Evolutionary conservation across 2,113 vertebrate genomes (phyloP), one percentile per base, ranked within the genome.

Genomic region (Sula dactylatra): DNA sequence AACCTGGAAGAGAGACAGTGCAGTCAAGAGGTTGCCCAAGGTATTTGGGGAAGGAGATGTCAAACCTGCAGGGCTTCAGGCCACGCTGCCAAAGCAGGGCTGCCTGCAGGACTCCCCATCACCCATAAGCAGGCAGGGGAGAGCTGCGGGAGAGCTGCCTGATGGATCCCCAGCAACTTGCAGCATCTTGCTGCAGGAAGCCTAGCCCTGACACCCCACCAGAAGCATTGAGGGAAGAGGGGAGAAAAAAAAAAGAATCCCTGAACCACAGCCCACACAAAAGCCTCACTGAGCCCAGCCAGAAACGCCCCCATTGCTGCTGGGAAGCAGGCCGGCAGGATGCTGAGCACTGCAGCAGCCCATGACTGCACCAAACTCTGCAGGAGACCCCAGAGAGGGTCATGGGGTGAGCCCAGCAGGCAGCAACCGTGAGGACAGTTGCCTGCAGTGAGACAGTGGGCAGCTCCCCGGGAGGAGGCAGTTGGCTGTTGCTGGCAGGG

Each of bases 401-500:
- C 12, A 25, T 4, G 10, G 27, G 54, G 4, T 54, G 47, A 88
- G 4, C 22, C 38, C 65, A 69, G 38, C 27, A 24, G 45, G 50
- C 20, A 55, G 58, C 1, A 4, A 26, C 67, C 0, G 0, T 16
- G 38, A 15, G 49, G 11, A 27, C 6, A 36, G 15, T 10, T 59
- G 52, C 29, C 42, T 32, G 34, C 10, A 29, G 19, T 1, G 6
- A 32, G 29, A 21, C 6, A 50, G 17, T 44, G n/a, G 73, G 64
- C 45, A 73, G 49, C 20, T 76, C 10, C 15, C 9, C 1, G 1
- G 45, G 25, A 69, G 12, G 7, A 42, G 36, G 61, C 18, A 40
- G 32, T 7, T 0, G 1, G 3, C 2, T 2, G 0, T 4, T 74
- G n/a, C 36, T 2, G 11, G 16, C 31, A 31, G 38, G 47, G 47